Evolutionary conservation across 2,113 vertebrate species (phyloP), one percentile per base, ranked within the genome.

Genomic region (Proterorhinus semilunaris): DNA sequence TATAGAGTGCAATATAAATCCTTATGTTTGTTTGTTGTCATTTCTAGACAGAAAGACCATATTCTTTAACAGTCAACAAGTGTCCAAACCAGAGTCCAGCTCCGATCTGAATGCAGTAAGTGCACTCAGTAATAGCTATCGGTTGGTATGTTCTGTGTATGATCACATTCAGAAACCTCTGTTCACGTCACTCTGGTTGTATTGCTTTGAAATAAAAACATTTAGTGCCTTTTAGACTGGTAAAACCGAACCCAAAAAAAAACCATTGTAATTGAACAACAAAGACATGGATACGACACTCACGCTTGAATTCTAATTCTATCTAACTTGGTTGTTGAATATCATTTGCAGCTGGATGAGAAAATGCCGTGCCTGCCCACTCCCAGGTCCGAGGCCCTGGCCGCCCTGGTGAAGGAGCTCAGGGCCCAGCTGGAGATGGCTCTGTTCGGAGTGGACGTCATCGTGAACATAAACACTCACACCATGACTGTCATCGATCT

Each of bases 11-110:
- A 36, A 36, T 8, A 62, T 48, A 46, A 0, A 42, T 62, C 1
- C 21, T 21, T 21, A 21, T 21, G 21, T 7, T 46, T 15, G 7
- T 46, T 67, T 63, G 36, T 79, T 59, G 62, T n/a, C 76, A 64
- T 50, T 63, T 80, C 0, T 84, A 93, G 93, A 93, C 57, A 89
- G 87, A 74, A 76, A 87, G 66, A 93, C 91, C 0, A 92, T 94
- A 69, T 94, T 93, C 79, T 94, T 94, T 70, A 92, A 93, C 87
- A 94, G 93, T 57, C 92, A 92, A 1, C 83, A 93, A 43, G 91
- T 93, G 61, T 94, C 92, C 46, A 93, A 94, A 59, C 91, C 91
- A 1, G 91, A 93, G 83, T 93, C 91, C 10, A 89, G 72, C 65
- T 94, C 92, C 16, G 85, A 91, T 55, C 88, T 94, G 13, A 92